Evolutionary conservation across 2,113 vertebrate species (phyloP).

Genomic region (Periophthalmodon schlosseri): DNA sequence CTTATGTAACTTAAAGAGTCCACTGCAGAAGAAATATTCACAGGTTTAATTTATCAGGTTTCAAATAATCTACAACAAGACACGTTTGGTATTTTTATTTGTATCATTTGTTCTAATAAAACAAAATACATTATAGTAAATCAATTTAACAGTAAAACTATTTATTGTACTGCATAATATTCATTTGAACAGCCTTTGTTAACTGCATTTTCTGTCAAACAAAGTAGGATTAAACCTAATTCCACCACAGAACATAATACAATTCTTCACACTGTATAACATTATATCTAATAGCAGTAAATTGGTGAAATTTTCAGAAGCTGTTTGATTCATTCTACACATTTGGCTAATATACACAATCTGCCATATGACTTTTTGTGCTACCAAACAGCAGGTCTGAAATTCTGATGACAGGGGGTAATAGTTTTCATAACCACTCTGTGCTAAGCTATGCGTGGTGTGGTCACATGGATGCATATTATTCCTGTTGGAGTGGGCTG

Average conservation of each 20-base stretch:
- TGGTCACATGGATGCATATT: conserved; percentile 67
- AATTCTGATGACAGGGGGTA: conserved; percentile 57
- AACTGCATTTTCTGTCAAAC: not conserved
- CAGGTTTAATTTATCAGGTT: not conserved
- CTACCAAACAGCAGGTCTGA: conserved; percentile 50
- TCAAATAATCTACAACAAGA: not conserved
- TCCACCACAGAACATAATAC: conserved; percentile 7
- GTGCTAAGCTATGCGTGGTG: conserved; percentile 57
- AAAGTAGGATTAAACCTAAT: not conserved
- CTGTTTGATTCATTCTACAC: conserved; percentile 3
- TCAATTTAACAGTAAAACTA: too few species aligned
- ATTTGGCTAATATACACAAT: conserved; percentile 8
- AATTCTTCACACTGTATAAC: not conserved
- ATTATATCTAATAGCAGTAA: not conserved
- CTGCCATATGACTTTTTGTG: conserved; percentile 27
- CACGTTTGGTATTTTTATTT: too few species aligned
- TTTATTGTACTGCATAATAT: too few species aligned
- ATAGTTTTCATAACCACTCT: conserved; percentile 71
- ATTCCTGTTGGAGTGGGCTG: conserved; percentile 62
- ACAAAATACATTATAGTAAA: too few species aligned
- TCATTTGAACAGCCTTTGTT: not conserved
- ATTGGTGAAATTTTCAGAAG: not conserved
- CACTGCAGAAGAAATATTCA: not conserved
- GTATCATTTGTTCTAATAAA: too few species aligned
- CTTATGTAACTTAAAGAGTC: not conserved